Evolutionary conservation across 2,113 vertebrate genomes (phyloP), one percentile per base, ranked within the genome.

Genomic region (Parotia lawesii): DNA sequence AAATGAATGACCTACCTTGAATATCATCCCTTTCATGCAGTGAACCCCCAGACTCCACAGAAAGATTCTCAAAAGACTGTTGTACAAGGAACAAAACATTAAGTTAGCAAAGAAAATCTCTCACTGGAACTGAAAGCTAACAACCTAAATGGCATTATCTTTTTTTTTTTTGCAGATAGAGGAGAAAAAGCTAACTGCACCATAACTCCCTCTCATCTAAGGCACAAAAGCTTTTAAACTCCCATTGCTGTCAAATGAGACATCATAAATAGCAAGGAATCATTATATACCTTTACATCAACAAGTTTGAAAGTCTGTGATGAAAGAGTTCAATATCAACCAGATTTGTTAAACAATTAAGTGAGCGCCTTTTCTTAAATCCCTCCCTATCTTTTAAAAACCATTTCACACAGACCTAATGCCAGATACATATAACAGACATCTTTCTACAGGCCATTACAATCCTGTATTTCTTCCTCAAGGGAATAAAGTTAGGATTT

Each of bases 1-100:
- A 90, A 48, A 69, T 31, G 19, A 92, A 78, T 65, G 25, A 27
- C 91, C 70, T 94, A 98, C 98, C 97, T 98, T 97, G 98, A 76
- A 97, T 95, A 96, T 99, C 99, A 98, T 99, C 98, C 96, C 97
- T 99, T 97, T 99, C 99, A n/a, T 97, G 98, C 94, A 98, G 91
- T 82, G 98, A 98, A 95, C 98, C 98, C 89, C 98, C 98, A 85
- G 98, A 99, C 97, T 99, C 99, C 98, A 98, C 95, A 47, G 98
- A 98, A 72, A 99, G 97, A 95, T 99, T 99, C 97, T 99, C 99
- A 96, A 98, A 99, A 76, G 99, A 99, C 99, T 99, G 29, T 24
- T 45, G 5, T 96, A 91, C 50, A 95, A 92, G 89, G 72, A 93
- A 92, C 94, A 97, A 96, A 92, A 96, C 67, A 96, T 17, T 89